phyloP scores from a whole-genome alignment of 2,113 vertebrate genomes.

The Chlorodrepanis virens region DNA sequence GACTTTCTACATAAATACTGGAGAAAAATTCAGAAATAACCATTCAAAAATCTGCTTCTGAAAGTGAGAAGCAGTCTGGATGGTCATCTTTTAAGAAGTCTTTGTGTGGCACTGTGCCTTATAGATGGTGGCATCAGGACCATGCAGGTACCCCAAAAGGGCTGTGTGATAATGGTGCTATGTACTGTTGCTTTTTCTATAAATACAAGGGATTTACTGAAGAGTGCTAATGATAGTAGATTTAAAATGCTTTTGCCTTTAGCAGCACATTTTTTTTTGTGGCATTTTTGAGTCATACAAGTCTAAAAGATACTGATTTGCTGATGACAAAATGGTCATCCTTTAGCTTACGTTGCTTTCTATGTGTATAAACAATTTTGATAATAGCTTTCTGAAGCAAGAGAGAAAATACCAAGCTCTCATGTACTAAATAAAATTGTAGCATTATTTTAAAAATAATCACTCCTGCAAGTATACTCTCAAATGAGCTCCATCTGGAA shows the following conservation, averaged over 20 bases:
- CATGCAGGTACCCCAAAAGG: neutral
- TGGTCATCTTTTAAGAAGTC: neutral
- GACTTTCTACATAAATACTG: neutral
- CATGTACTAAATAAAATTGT: neutral
- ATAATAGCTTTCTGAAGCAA: neutral
- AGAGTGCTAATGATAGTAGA: neutral
- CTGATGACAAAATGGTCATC: neutral
- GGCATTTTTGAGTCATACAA: neutral
- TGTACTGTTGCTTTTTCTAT: neutral
- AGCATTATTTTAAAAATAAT: neutral
- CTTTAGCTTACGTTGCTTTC: neutral
- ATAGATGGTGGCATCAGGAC: neutral
- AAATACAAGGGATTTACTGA: neutral
- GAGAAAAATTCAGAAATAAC: neutral
- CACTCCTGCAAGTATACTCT: neutral
- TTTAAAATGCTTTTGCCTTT: neutral
- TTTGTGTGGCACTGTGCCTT: neutral
- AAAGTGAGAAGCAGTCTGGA: neutral
- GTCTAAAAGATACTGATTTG: neutral
- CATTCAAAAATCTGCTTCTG: neutral
- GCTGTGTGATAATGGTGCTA: neutral
- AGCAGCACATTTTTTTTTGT: neutral
- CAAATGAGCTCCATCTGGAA: neutral
- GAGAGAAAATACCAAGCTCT: neutral
- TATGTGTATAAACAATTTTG: neutral